Evolutionary conservation across 2,888 invertebrate species (phyloP).

Genomic region (Operophtera brumata): DNA sequence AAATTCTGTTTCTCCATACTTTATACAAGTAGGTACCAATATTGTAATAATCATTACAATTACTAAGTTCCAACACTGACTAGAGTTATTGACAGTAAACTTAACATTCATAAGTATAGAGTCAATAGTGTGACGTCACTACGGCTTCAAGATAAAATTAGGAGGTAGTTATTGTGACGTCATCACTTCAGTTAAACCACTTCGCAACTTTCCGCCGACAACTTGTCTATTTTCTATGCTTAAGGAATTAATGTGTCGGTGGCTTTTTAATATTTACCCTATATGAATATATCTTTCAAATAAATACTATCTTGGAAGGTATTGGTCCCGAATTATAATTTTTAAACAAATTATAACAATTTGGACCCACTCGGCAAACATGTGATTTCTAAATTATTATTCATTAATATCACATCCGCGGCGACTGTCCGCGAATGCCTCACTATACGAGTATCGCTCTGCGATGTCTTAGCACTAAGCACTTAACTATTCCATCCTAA

Average conservation of each 20-base stretch:
- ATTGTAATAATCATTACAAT: constrained; percentile 27
- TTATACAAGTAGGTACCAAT: constrained; percentile 20
- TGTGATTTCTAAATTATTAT: constrained; percentile 68
- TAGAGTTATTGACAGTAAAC: constrained; percentile 65
- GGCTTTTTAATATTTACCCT: constrained; percentile 79
- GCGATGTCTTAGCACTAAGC: constrained; percentile 71
- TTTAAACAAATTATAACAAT: constrained; percentile 81
- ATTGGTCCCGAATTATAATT: constrained; percentile 81
- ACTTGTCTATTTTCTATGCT: constrained; percentile 77
- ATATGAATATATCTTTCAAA: constrained; percentile 79
- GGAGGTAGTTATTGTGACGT: constrained; percentile 76
- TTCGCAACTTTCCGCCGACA: constrained; percentile 78
- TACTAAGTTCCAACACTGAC: constrained; percentile 75
- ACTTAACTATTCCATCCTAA: constrained; percentile 71
- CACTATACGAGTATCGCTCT: constrained; percentile 73
- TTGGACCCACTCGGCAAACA: constrained; percentile 78
- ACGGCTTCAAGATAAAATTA: constrained; percentile 67
- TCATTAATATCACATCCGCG: constrained; percentile 63
- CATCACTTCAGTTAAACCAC: constrained; percentile 46
- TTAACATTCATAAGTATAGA: constrained; percentile 41
- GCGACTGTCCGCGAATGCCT: constrained; percentile 59
- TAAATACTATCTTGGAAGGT: constrained; percentile 81
- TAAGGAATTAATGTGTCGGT: constrained; percentile 81
- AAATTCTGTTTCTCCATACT: constrained; percentile 11
- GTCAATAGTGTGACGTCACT: constrained; percentile 62